Evolutionary conservation across 2,888 invertebrate species (phyloP).

Genomic region (Alsophila aescularia): DNA sequence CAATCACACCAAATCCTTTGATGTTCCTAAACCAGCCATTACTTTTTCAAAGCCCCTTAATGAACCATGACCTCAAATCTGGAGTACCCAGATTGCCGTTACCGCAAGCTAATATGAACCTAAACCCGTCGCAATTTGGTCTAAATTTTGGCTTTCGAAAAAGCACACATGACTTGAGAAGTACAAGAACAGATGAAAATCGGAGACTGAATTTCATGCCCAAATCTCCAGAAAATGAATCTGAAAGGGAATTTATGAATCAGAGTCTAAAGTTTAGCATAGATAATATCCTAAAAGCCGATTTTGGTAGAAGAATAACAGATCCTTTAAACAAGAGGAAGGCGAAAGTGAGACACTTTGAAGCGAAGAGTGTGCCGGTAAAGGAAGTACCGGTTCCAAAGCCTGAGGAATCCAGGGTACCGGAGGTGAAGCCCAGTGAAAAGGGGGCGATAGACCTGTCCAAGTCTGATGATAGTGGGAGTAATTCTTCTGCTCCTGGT

Average conservation of each 20-base stretch:
- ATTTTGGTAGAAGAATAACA: slow-evolving; percentile 90
- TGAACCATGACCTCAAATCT: slow-evolving; percentile 71
- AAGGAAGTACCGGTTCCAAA: slow-evolving; percentile 62
- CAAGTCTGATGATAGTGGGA: slow-evolving; percentile 74
- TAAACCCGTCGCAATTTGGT: slow-evolving; percentile 60
- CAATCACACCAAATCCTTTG: slow-evolving; percentile 77
- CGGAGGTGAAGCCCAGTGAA: slow-evolving; percentile 69
- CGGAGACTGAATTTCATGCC: slow-evolving; percentile 59
- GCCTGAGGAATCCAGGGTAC: slow-evolving; percentile 68
- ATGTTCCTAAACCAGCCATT: slow-evolving; percentile 80
- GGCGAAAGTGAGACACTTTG: slow-evolving; percentile 59
- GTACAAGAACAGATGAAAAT: slow-evolving; percentile 62
- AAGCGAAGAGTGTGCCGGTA: slow-evolving; percentile 60
- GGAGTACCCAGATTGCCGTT: slow-evolving; percentile 57
- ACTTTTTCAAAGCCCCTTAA: slow-evolving; percentile 71
- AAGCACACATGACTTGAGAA: slow-evolving; percentile 49
- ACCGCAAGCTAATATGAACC: slow-evolving; percentile 59
- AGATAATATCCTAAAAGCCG: slow-evolving; percentile 93
- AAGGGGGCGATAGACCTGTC: slow-evolving; percentile 77
- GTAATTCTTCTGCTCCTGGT: slow-evolving; percentile 77
- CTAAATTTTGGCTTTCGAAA: slow-evolving; percentile 65
- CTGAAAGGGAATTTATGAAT: slow-evolving; percentile 74
- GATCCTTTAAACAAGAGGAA: slow-evolving; percentile 88
- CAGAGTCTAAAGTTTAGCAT: slow-evolving; percentile 92
- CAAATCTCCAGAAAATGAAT: slow-evolving; percentile 71